These are phyloP conservation scores for Aspidiotus rigidus DNA, from an alignment of 2,888 invertebrate species.

Conservation along the genomic window DNA sequence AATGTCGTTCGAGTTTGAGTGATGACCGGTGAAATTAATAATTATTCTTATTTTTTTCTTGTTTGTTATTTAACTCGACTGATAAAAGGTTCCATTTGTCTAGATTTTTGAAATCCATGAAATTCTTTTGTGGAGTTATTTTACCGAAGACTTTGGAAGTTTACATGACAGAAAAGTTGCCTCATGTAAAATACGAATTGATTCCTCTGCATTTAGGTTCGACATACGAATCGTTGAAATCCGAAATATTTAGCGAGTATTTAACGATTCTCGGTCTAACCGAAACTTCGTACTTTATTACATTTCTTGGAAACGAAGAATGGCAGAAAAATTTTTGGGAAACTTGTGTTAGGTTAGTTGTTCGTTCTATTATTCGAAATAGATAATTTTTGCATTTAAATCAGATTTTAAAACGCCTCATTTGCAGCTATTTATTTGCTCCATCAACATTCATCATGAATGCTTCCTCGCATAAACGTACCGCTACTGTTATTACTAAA, in stretches of 20 bases:
- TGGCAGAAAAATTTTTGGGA: constrained; percentile 5
- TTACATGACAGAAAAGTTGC: neutral
- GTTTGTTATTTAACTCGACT: neutral
- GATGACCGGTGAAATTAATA: neutral
- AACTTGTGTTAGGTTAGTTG: neutral
- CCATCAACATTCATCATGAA: too few relatives aligned
- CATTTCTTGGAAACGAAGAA: neutral
- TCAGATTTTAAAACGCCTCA: too few relatives aligned
- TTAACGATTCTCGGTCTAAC: neutral
- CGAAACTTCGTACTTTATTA: neutral
- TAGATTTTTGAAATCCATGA: constrained; percentile 6
- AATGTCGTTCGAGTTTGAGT: neutral
- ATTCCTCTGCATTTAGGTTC: neutral
- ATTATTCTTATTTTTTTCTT: neutral
- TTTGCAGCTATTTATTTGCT: too few relatives aligned
- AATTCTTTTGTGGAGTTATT: neutral
- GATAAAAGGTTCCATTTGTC: neutral
- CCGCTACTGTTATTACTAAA: too few relatives aligned
- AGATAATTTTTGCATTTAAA: too few relatives aligned
- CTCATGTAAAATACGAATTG: neutral
- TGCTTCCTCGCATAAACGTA: too few relatives aligned
- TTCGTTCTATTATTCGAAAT: neutral
- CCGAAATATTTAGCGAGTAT: neutral
- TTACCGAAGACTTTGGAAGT: neutral
- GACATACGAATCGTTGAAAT: neutral